A percentile compares a stretch with the other conserved stretches of the same genome.
These are phyloP conservation scores for Euplexia lucipara DNA, from an alignment of 2,888 invertebrate species.

Conservation along the genomic window DNA sequence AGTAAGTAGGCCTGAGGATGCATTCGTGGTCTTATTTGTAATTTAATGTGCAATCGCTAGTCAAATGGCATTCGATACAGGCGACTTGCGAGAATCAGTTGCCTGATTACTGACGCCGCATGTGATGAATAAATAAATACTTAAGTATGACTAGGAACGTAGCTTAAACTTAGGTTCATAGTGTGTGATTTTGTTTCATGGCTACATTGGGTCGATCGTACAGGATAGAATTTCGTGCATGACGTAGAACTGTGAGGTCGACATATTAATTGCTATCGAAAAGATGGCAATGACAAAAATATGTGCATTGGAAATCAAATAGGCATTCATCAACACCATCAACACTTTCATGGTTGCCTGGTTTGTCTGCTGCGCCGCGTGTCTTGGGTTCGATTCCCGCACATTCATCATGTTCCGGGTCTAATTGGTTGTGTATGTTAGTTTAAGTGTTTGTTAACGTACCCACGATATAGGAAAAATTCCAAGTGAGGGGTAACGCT, in stretches of 20 bases:
- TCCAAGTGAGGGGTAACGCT: too few species aligned
- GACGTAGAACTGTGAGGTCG: slow-evolving; percentile 10
- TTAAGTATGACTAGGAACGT: slow-evolving; percentile 41
- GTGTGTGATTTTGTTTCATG: slow-evolving; percentile 38
- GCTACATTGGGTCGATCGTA: not conserved
- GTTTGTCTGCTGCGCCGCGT: too few species aligned
- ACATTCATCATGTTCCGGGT: too few species aligned
- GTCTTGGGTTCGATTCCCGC: too few species aligned
- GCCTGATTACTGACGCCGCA: slow-evolving; percentile 76
- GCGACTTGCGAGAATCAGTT: slow-evolving; percentile 78
- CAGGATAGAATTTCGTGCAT: slow-evolving; percentile 42
- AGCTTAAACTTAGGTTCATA: slow-evolving; percentile 15
- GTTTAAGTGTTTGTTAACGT: too few species aligned
- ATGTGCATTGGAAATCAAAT: too few species aligned
- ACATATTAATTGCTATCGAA: not conserved
- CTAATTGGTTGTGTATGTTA: too few species aligned
- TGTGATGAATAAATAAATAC: slow-evolving; percentile 74
- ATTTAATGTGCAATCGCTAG: slow-evolving; percentile 78
- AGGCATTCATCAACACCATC: too few species aligned
- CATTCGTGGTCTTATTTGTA: slow-evolving; percentile 75
- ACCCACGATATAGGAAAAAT: too few species aligned
- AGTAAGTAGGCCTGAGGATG: slow-evolving; percentile 61
- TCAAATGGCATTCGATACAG: slow-evolving; percentile 75
- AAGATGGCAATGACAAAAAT: too few species aligned
- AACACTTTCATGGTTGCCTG: too few species aligned